phyloP scores from a whole-genome alignment of 2,888 invertebrate species.

The Agonopterix heracliana region DNA sequence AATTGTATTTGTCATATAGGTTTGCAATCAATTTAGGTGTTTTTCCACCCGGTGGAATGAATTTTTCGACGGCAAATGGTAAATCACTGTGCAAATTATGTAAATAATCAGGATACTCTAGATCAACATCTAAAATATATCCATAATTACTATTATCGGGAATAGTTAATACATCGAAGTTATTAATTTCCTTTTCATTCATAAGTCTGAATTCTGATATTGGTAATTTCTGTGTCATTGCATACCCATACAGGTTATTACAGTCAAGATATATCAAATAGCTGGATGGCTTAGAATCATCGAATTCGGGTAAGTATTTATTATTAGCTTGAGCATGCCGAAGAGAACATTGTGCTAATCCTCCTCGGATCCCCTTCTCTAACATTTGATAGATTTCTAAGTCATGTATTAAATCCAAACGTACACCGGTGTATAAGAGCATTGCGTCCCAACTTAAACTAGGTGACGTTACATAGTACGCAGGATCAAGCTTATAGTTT shows the following conservation, averaged over 20 bases:
- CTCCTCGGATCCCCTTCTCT: conserved; percentile 21
- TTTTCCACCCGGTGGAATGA: conserved; percentile 8
- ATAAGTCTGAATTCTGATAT: neutral
- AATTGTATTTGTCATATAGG: conserved; percentile 22
- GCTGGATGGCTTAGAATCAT: conserved; percentile 10
- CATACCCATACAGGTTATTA: conserved; percentile 30
- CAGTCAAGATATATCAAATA: conserved; percentile 27
- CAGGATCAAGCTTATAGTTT: conserved; percentile 22
- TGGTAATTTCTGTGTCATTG: conserved; percentile 14
- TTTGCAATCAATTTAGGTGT: conserved; percentile 10
- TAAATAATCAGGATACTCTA: neutral
- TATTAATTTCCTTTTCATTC: neutral
- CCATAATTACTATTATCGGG: neutral
- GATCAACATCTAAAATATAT: neutral
- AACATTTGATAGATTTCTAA: conserved; percentile 18
- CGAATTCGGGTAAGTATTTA: conserved; percentile 19
- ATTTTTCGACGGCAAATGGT: neutral
- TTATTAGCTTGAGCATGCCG: conserved; percentile 20
- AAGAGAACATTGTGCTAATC: conserved; percentile 16
- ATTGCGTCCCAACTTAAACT: conserved; percentile 21
- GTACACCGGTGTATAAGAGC: conserved; percentile 13
- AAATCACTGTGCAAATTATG: neutral
- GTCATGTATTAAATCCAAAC: conserved; percentile 18
- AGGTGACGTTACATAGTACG: conserved; percentile 18
- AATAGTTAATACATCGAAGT: neutral